Percentiles rank a stretch among this genome's conserved stretches.
Evolutionary conservation across 2,113 vertebrate genomes (phyloP).

Genomic region (Anolis sagrei): DNA sequence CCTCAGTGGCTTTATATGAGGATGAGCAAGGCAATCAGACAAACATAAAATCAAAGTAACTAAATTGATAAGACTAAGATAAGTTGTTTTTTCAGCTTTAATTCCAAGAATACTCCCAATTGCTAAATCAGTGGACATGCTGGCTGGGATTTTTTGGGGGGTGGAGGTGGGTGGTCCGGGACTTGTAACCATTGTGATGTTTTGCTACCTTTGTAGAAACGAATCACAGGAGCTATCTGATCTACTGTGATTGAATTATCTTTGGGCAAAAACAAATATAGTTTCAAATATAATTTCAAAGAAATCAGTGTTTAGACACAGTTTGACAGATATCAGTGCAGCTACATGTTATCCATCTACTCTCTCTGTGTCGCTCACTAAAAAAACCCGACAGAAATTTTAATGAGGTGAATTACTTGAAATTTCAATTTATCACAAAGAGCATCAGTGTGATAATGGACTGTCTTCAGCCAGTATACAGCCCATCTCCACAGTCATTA

Average conservation of each 20-base stretch:
- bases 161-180: too few species aligned
- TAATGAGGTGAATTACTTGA: not conserved
- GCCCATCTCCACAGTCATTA: not conserved
- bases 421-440: not conserved
- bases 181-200: not conserved
- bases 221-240: not conserved
- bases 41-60: not conserved
- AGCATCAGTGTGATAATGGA: not conserved
- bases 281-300: not conserved
- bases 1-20: not conserved
- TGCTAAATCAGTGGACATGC: too few species aligned
- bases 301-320: not conserved
- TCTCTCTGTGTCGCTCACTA: not conserved
- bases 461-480: not conserved
- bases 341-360: not conserved
- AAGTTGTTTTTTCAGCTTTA: too few species aligned
- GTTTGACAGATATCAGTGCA: not conserved
- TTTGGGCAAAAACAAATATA: constrained; percentile 8
- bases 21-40: not conserved
- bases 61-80: not conserved
- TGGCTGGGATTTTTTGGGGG: too few species aligned
- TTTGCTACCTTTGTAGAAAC: not conserved
- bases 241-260: not conserved
- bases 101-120: too few species aligned
- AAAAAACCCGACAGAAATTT: not conserved